phyloP scores from a whole-genome alignment of 30 jellyfish, hydroid and myxozoan genomes.

The Haliclystus octoradiatus region DNA sequence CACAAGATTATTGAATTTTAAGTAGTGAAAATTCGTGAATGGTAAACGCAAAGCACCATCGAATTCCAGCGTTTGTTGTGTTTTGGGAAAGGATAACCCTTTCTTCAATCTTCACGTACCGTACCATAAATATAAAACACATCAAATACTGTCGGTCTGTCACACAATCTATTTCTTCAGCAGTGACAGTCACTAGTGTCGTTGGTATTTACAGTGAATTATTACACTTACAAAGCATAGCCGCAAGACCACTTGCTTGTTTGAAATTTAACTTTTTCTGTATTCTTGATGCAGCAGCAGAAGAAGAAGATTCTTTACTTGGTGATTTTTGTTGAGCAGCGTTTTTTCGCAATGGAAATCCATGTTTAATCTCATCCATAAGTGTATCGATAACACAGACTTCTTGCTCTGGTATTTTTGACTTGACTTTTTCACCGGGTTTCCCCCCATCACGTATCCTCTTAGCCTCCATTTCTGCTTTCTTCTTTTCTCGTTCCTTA shows the following conservation, averaged over 20 bases:
- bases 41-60: no score
- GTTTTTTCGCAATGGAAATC: conserved; percentile 76
- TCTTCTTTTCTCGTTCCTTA: conserved; percentile 65
- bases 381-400: conserved; percentile 67
- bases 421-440: conserved; percentile 1
- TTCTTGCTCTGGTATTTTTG: conserved; percentile 42
- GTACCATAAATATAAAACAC: no score
- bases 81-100: no score
- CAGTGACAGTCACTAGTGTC: no score
- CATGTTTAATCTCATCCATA: conserved; percentile 82
- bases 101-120: no score
- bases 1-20: no score
- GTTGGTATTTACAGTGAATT: no score
- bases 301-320: neutral
- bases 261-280: neutral
- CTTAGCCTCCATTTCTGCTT: conserved; percentile 59
- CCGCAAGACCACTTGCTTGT: neutral
- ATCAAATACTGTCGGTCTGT: no score
- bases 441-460: conserved; percentile 16
- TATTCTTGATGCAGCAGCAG: neutral
- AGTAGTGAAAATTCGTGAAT: no score
- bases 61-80: no score
- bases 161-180: no score
- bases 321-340: neutral
- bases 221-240: neutral